phyloP scores from a whole-genome alignment of 2,113 vertebrate genomes.

The Cercocebus atys region DNA sequence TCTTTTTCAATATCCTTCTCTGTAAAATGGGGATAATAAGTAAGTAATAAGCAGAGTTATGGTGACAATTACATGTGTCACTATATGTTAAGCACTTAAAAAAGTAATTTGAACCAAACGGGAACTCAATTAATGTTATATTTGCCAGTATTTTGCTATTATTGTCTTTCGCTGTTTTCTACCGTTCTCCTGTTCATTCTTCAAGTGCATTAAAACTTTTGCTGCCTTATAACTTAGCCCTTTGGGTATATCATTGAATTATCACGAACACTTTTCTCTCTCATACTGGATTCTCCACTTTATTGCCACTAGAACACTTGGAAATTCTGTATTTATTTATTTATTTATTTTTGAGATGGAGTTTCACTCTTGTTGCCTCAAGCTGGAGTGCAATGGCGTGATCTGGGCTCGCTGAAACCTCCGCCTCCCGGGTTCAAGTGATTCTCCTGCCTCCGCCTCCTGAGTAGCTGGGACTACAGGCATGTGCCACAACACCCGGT shows the following conservation, averaged over 20 bases:
- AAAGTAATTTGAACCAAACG: not conserved
- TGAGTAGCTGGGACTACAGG: no score
- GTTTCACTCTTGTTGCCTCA: no score
- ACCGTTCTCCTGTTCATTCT: not conserved
- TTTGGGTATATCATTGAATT: not conserved
- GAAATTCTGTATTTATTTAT: not conserved
- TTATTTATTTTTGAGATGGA: no score
- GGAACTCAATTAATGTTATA: not conserved
- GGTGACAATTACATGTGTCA: not conserved
- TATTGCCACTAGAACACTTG: not conserved
- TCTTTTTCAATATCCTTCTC: not conserved
- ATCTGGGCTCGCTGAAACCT: no score
- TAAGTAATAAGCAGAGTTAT: not conserved
- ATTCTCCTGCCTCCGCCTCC: no score
- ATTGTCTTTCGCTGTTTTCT: not conserved
- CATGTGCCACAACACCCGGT: accelerated
- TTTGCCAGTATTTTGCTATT: not conserved
- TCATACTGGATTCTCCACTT: not conserved
- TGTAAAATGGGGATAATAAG: not conserved
- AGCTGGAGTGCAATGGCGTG: no score
- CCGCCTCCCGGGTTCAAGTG: no score
- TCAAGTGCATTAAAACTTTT: not conserved
- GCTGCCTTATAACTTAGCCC: not conserved
- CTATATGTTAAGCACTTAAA: not conserved
- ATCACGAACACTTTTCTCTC: not conserved